Evolutionary conservation across 2,113 vertebrate species (phyloP).

Genomic region (Cyanoderma ruficeps): DNA sequence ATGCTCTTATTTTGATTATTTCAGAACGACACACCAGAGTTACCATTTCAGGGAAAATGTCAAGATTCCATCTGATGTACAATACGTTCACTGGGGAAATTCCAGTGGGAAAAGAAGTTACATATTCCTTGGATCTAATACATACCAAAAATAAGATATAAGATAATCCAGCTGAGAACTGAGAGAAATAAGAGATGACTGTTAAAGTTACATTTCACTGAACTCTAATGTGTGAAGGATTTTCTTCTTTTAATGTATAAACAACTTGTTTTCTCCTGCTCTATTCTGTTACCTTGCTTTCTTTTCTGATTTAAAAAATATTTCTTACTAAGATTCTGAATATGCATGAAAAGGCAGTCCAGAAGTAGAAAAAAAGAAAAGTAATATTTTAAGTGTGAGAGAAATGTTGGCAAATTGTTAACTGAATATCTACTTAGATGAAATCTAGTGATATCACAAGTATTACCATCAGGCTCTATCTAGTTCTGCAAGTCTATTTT

Average conservation of each 20-base stretch:
- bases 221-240: neutral
- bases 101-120: neutral
- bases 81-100: neutral
- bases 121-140: neutral
- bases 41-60: neutral
- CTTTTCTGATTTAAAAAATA: neutral
- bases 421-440: neutral
- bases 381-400: neutral
- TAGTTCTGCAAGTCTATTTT: constrained; percentile 53
- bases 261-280: neutral
- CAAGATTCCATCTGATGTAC: neutral
- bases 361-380: neutral
- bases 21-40: neutral
- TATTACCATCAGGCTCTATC: neutral
- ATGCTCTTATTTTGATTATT: neutral
- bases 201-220: neutral
- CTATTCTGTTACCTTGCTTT: neutral
- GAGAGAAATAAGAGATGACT: neutral
- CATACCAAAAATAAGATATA: neutral
- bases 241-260: neutral
- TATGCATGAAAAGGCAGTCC: neutral
- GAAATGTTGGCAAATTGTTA: neutral
- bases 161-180: neutral
- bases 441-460: neutral
- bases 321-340: neutral